These are phyloP conservation scores for Sisyra terminalis DNA, from an alignment of 2,888 invertebrate species.

Conservation along the genomic window DNA sequence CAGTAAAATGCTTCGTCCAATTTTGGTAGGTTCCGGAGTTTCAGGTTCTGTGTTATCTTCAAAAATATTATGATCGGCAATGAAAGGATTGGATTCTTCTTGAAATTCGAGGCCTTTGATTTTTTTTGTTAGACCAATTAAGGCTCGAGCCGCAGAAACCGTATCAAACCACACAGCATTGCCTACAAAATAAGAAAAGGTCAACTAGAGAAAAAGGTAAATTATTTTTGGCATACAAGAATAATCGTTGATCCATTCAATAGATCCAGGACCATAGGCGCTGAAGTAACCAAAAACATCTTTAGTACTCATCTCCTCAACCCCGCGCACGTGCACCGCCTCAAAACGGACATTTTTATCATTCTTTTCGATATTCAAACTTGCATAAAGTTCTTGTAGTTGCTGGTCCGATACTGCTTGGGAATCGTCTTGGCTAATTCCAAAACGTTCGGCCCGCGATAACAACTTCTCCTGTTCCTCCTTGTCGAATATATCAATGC, in stretches of 20 bases:
- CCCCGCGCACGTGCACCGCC: conserved; percentile 58
- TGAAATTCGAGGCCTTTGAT: conserved; percentile 21
- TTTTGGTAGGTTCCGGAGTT: conserved; percentile 9
- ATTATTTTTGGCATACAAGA: conserved; percentile 39
- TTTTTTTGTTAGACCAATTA: conserved; percentile 35
- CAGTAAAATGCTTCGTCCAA: conserved; percentile 6
- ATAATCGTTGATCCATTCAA: conserved; percentile 68
- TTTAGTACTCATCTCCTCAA: conserved; percentile 55
- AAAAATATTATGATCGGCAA: conserved; percentile 4
- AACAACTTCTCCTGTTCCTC: conserved; percentile 33
- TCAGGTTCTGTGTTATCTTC: conserved; percentile 11
- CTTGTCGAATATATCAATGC: conserved; percentile 30
- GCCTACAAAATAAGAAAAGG: conserved; percentile 21
- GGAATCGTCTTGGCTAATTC: conserved; percentile 27
- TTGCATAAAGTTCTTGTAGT: conserved; percentile 23
- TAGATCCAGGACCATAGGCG: conserved; percentile 54
- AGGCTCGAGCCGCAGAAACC: conserved; percentile 38
- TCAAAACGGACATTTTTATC: conserved; percentile 50
- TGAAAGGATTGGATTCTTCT: conserved; percentile 7
- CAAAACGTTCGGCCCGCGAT: conserved; percentile 39
- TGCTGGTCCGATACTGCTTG: conserved; percentile 27
- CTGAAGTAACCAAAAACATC: conserved; percentile 67
- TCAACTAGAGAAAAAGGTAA: too few relatives aligned
- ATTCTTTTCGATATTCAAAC: conserved; percentile 36
- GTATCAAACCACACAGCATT: conserved; percentile 47